Base-by-base conservation (phyloP, 2,113 vertebrate species). In the Balaenoptera acutorostrata region DNA sequence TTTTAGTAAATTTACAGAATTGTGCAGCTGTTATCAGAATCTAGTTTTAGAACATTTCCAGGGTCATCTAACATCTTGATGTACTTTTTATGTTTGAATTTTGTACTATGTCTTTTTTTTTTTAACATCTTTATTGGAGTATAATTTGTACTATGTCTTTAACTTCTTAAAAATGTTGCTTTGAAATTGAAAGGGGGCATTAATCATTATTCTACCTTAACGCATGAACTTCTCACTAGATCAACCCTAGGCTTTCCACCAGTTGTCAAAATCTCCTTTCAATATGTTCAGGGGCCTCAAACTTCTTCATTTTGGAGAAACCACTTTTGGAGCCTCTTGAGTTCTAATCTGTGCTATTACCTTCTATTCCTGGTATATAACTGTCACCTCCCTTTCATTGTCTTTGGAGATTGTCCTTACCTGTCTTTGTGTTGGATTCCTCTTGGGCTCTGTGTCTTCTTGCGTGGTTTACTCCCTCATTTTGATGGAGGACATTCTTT, bases 121-220 rank as follows among this genome's bases (percentile, higher is more conserved):
- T 52, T 46, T 12, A 52, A 52, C 52, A 17, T 52, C 52, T 52
- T 52, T 52, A 52, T 93, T 52, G 52, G 52, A 52, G 15, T 52
- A 52, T 52, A 52, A 17, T 93, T 87, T 82, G 4, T 82, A 64
- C 18, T 87, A 0, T 72, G 12, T 55, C n/a, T 90, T 84, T 49
- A 95, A 33, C 13, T 75, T 93, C 74, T 86, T 89, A 66, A 86
- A 94, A 96, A 78, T 83, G 64, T 95, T 93, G 72, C 7, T 84
- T 12, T 49, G 83, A 80, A 85, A 86, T 88, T 92, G 27, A 71
- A 87, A 77, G 39, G 11, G 23, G 29, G 14, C 13, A 17, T 49
- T 59, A 84, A 64, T 89, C 33, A 59, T 94, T 46, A 68, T 82
- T 77, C 25, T 82, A 3, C 39, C 15, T 69, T 97, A 82, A 68